phyloP scores from a whole-genome alignment of 2,888 invertebrate genomes.

The Mantis religiosa region DNA sequence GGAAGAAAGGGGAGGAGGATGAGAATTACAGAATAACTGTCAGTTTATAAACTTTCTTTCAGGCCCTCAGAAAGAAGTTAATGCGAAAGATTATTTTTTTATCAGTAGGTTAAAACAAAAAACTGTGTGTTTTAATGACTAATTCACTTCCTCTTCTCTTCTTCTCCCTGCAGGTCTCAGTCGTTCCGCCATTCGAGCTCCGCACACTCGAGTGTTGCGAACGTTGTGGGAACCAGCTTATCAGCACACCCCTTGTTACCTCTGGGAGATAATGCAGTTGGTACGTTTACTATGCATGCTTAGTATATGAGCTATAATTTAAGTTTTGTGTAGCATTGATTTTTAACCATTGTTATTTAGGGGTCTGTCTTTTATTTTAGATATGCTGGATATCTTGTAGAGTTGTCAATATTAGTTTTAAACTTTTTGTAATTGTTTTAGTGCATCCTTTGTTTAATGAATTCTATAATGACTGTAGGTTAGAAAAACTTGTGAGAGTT shows the following conservation, averaged over 20 bases:
- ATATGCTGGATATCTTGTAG: not conserved
- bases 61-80: not conserved
- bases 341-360: not conserved
- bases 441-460: not conserved
- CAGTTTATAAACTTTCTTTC: not conserved
- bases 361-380: not conserved
- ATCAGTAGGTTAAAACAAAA: not conserved
- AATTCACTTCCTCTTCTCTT: conserved; percentile 29
- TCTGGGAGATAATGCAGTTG: conserved; percentile 55
- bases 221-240: conserved; percentile 75
- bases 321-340: not conserved
- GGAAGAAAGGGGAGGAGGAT: conserved; percentile 26
- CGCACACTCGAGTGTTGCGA: conserved; percentile 64
- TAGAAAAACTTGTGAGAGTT: not conserved
- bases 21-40: conserved; percentile 16
- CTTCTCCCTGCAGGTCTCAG: conserved; percentile 66
- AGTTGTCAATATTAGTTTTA: no score
- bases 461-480: not conserved
- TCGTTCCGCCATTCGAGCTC: conserved; percentile 84
- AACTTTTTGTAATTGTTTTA: not conserved
- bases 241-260: conserved; percentile 93
- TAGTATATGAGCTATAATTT: not conserved
- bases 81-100: not conserved
- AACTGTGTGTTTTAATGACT: not conserved
- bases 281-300: conserved; percentile 43